Evolutionary conservation across 2,888 invertebrate species (phyloP).

Genomic region (Amitus sp.): DNA sequence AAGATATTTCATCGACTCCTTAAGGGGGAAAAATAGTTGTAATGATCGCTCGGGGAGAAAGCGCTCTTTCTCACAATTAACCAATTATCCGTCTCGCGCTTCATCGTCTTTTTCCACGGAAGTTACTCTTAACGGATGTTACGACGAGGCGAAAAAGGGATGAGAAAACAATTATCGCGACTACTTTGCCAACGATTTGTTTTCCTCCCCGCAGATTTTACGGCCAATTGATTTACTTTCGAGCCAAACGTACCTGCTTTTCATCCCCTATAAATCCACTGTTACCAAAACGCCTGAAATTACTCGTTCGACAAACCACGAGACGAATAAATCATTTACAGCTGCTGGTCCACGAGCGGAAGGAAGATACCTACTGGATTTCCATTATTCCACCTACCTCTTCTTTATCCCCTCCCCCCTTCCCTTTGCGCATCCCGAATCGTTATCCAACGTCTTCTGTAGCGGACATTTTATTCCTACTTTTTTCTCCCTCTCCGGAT

Average conservation of each 20-base stretch:
- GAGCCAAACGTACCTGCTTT: neutral
- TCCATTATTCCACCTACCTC: constrained; percentile 42
- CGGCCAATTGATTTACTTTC: constrained; percentile 6
- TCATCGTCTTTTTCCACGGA: neutral
- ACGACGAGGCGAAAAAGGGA: neutral
- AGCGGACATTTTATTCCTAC: neutral
- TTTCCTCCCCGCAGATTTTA: constrained; percentile 4
- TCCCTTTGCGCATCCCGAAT: constrained; percentile 28
- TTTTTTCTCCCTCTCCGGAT: neutral
- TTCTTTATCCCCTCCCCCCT: no score
- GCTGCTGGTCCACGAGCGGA: constrained; percentile 28
- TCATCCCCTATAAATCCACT: constrained; percentile 21
- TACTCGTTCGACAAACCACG: constrained; percentile 58
- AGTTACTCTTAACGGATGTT: neutral
- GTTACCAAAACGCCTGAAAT: constrained; percentile 33
- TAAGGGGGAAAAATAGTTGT: neutral
- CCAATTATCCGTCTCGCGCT: neutral
- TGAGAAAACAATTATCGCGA: constrained; percentile 8
- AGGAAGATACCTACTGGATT: constrained; percentile 37
- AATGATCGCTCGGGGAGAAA: neutral
- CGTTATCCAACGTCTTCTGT: constrained; percentile 1
- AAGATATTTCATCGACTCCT: constrained; percentile 1
- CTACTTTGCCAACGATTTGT: neutral
- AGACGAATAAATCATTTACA: constrained; percentile 56
- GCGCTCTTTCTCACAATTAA: constrained; percentile 1